Conservation (phyloP, 2,888 invertebrate genomes). For the Schizaphis graminum region DNA sequence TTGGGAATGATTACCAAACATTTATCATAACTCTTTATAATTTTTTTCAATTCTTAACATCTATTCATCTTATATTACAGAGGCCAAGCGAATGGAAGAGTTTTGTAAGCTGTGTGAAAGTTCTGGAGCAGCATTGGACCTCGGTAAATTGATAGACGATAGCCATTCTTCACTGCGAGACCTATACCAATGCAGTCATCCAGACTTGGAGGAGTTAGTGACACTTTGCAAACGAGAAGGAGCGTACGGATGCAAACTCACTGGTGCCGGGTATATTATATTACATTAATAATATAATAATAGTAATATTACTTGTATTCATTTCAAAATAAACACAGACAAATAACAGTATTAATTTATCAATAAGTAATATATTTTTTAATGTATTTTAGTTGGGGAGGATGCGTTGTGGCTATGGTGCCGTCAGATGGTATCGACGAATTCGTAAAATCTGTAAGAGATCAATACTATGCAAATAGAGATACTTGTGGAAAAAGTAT, state of each 20-base stretch:
- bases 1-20: no score
- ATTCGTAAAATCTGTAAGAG: slow-evolving; percentile 80
- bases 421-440: slow-evolving; percentile 76
- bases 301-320: not conserved
- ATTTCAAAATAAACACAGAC: not conserved
- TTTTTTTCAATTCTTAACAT: not conserved
- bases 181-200: slow-evolving; percentile 94
- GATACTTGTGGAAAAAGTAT: slow-evolving; percentile 71
- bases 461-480: slow-evolving; percentile 78
- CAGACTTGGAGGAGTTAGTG: slow-evolving; percentile 86
- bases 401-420: slow-evolving; percentile 91
- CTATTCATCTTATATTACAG: slow-evolving; percentile 73
- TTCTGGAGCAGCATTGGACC: slow-evolving; percentile 69
- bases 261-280: slow-evolving; percentile 85
- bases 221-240: slow-evolving; percentile 79
- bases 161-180: slow-evolving; percentile 90
- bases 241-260: slow-evolving; percentile 88
- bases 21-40: no score
- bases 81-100: slow-evolving; percentile 86
- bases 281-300: not conserved
- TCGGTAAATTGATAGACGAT: slow-evolving; percentile 88
- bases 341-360: not conserved
- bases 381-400: slow-evolving; percentile 85
- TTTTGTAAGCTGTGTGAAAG: slow-evolving; percentile 79
- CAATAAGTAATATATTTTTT: not conserved